Evolutionary conservation across 2,113 vertebrate species (phyloP).

Genomic region (Planiliza haematocheilus): DNA sequence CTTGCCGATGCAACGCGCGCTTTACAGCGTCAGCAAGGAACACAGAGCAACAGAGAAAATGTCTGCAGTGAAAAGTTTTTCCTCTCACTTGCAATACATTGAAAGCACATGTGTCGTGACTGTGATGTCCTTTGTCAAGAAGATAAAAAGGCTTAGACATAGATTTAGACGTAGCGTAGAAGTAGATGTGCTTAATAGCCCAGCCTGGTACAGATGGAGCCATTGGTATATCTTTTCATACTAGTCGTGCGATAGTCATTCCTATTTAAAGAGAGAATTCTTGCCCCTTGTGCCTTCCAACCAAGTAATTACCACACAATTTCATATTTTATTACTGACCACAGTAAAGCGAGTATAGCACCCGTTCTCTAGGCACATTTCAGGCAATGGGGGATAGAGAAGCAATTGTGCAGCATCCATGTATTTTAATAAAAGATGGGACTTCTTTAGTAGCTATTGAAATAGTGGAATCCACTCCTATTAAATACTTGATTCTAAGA

Average conservation of each 20-base stretch:
- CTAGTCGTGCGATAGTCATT: slow-evolving; percentile 13
- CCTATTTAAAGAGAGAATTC: slow-evolving; percentile 10
- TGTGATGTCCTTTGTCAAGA: slow-evolving; percentile 3
- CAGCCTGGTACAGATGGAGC: slow-evolving; percentile 6
- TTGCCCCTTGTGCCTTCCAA: slow-evolving; percentile 12
- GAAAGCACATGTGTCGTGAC: not conserved
- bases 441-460: slow-evolving; percentile 9
- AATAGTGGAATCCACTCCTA: not conserved
- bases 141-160: not conserved
- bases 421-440: not conserved
- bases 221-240: slow-evolving; percentile 12
- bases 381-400: not conserved
- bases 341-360: slow-evolving; percentile 11
- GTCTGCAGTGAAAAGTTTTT: not conserved
- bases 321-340: slow-evolving; percentile 29
- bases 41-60: not conserved
- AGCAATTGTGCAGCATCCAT: slow-evolving; percentile 4
- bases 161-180: not conserved
- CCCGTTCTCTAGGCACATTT: not conserved
- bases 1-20: too few species aligned
- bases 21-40: too few species aligned
- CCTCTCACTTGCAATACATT: not conserved
- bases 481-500: not conserved
- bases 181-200: too few species aligned
- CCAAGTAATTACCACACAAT: slow-evolving; percentile 34